These are phyloP conservation scores for Ianthella basta DNA, from an alignment of 37 sponge, comb jelly and placozoan species.

Conservation along the genomic window DNA sequence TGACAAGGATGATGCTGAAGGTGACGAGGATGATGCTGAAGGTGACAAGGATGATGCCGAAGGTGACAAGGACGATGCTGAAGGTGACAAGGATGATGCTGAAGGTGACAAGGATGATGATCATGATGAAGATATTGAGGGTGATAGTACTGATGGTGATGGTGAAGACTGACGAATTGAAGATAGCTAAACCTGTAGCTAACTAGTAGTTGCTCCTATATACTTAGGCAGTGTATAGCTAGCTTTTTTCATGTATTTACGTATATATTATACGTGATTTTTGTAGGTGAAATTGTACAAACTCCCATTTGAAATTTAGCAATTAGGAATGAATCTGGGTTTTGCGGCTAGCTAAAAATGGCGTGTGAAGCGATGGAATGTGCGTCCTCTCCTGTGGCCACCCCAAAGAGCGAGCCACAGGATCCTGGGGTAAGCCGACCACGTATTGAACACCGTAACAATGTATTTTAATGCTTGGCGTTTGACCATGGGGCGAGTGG, in stretches of 20 bases:
- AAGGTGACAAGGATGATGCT: background rate
- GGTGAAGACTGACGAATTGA: background rate
- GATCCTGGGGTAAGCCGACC: background rate
- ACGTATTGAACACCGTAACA: too few relatives aligned
- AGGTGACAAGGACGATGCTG: background rate
- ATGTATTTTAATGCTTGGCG: too few relatives aligned
- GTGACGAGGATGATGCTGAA: background rate
- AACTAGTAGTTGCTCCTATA: too few relatives aligned
- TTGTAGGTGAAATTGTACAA: too few relatives aligned
- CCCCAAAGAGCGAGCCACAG: background rate
- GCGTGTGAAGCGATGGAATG: background rate
- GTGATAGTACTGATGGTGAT: background rate
- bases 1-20: slow-evolving; percentile 5
- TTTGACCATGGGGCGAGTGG: too few relatives aligned
- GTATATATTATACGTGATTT: too few relatives aligned
- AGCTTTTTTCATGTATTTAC: too few relatives aligned
- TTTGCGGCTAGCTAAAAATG: background rate
- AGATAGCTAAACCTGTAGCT: background rate
- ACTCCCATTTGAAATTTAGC: too few relatives aligned
- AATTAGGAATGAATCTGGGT: too few relatives aligned
- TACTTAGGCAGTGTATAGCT: too few relatives aligned
- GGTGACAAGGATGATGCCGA: background rate
- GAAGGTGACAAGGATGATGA: background rate
- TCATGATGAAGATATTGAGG: background rate
- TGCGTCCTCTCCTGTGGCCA: background rate